Evolutionary conservation across 2,113 vertebrate genomes (phyloP), one percentile per base, ranked within the genome.

Genomic region (Callopanchax toddi): DNA sequence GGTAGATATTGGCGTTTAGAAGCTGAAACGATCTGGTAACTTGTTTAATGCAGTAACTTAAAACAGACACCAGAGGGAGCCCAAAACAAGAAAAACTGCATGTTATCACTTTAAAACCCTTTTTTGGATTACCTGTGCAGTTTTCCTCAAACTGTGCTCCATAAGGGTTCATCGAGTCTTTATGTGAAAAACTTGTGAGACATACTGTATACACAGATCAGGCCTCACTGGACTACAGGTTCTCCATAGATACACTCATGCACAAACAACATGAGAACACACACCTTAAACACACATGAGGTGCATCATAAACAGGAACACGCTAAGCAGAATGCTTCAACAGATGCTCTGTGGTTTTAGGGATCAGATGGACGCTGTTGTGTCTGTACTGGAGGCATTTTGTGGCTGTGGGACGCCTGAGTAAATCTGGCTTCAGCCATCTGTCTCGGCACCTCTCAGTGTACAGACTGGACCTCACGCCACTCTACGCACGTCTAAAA

Each of bases 301-400:
- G 5, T 50, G 49, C 12, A 3, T 5, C 50, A 21, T 17, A 21
- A 34, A 18, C 23, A 62, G 4, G 2, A 4, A 67, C 49, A 54
- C 46, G 49, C 25, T 6, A 15, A 45, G 22, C 60, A 77, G 61
- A 71, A 60, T 76, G 56, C 37, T 32, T 36, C 29, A 79, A 60
- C 80, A 84, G 80, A 78, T 79, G 80, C 65, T 80, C 71, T 81
- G 73, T 73, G 63, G 81, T 74, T 71, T 74, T 55, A 72, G 26
- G 32, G 54, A 72, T 82, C 83, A 79, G 67, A 76, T 71, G 71
- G 79, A 78, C 57, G 53, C 67, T 60, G 67, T 82, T 46, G 42
- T 69, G 67, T 70, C 39, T 46, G 36, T 53, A 65, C 52, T 29
- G 44, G 70, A 84, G 81, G 71, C 75, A 67, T 43, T 23, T 44